Evolutionary conservation across 2,113 vertebrate genomes (phyloP).

Genomic region (Oreochromis spilurus): DNA sequence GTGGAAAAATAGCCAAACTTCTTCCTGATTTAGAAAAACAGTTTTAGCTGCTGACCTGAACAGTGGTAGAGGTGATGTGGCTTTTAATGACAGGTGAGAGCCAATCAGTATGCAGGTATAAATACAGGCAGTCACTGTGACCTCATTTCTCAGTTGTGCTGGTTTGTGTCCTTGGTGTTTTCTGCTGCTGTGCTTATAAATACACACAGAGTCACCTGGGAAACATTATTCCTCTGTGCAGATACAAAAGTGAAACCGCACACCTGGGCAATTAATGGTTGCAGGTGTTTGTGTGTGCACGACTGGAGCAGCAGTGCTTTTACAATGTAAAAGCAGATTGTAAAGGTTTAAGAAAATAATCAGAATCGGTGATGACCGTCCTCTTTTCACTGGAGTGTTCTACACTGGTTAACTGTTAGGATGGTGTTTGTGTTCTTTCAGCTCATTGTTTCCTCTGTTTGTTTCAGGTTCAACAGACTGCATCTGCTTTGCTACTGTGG

Average conservation of each 20-base stretch:
- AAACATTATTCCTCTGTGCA: background rate
- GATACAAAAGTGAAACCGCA: background rate
- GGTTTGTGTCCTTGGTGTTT: background rate
- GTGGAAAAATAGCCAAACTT: background rate
- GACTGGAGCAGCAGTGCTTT: background rate
- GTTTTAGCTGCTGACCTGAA: background rate
- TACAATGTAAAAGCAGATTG: background rate
- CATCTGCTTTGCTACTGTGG: slow-evolving; percentile 90
- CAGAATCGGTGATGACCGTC: background rate
- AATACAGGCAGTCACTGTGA: background rate
- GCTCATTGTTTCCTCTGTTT: background rate
- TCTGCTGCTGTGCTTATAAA: background rate
- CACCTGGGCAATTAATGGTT: background rate
- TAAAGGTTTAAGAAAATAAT: background rate
- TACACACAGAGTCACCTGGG: background rate
- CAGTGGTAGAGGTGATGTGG: background rate
- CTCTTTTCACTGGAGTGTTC: background rate
- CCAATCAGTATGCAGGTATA: background rate
- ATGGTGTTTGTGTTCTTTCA: background rate
- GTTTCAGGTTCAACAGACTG: slow-evolving; percentile 93
- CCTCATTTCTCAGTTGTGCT: background rate
- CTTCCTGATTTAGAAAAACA: background rate
- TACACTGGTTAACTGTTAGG: background rate
- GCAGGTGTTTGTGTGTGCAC: background rate
- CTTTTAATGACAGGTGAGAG: background rate